phyloP scores from a whole-genome alignment of 2,797 vertebrate species.

The Chloroceryle amazona region DNA sequence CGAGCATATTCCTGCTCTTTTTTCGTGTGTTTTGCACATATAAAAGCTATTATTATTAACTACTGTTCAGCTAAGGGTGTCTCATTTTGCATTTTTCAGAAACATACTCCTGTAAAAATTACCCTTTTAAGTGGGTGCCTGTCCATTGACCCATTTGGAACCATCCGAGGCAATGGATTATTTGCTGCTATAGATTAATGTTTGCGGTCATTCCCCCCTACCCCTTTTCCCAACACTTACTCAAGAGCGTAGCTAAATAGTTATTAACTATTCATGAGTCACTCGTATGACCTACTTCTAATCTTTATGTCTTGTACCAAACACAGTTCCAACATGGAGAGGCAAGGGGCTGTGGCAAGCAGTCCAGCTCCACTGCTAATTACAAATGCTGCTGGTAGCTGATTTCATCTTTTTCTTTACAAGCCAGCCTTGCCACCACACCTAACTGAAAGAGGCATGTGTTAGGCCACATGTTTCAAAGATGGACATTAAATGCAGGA shows the following conservation, averaged over 20 bases:
- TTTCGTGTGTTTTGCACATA: background rate
- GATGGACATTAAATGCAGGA: background rate
- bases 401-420: background rate
- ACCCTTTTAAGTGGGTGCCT: background rate
- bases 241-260: constrained; percentile 25
- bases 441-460: background rate
- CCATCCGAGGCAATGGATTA: background rate
- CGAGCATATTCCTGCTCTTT: background rate
- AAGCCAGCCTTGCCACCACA: background rate
- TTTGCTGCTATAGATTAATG: constrained; percentile 10
- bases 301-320: background rate
- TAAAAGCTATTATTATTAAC: background rate
- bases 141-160: background rate
- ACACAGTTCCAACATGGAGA: background rate
- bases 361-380: background rate
- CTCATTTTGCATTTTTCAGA: background rate
- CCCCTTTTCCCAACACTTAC: background rate
- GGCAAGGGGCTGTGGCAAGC: background rate
- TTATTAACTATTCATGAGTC: constrained; percentile 42
- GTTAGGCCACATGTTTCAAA: background rate
- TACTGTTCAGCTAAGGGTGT: background rate
- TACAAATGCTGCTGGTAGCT: background rate
- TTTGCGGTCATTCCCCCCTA: background rate
- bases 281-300: constrained; percentile 29
- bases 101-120: constrained; percentile 3